Conservation (phyloP, 1,140 invertebrate genomes). For the Mizuhopecten yessoensis region DNA sequence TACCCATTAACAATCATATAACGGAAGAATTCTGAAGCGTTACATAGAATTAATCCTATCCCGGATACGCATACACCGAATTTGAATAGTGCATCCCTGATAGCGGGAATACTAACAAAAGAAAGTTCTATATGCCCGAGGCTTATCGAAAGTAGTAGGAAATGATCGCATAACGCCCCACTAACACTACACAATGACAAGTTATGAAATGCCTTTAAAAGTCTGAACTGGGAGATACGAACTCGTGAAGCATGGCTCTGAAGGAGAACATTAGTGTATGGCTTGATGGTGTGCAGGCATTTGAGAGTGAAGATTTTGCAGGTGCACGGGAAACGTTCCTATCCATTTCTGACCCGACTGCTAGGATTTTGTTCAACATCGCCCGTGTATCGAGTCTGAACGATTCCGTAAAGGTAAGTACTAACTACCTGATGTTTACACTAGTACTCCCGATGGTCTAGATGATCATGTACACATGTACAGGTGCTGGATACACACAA, state of each 20-base stretch:
- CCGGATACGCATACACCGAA: not conserved
- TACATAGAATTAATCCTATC: too few species aligned
- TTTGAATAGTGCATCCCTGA: too few species aligned
- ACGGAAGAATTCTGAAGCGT: too few species aligned
- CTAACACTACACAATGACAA: not conserved
- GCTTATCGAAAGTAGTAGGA: not conserved
- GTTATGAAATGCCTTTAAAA: not conserved
- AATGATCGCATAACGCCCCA: conserved; percentile 12
- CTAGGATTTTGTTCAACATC: conserved; percentile 50
- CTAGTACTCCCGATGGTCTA: too few species aligned
- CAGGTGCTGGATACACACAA: too few species aligned
- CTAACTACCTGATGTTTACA: too few species aligned
- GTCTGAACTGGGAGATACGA: not conserved
- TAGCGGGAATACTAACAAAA: too few species aligned
- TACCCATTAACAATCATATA: too few species aligned
- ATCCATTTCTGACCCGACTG: conserved; percentile 46
- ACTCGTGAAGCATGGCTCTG: conserved; percentile 20
- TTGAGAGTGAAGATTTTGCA: not conserved
- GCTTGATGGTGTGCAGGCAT: conserved; percentile 46
- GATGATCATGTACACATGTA: too few species aligned
- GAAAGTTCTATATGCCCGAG: not conserved
- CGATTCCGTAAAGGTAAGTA: conserved; percentile 40
- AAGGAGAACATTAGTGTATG: conserved; percentile 41
- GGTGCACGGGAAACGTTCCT: conserved; percentile 44
- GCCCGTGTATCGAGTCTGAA: conserved; percentile 43